phyloP scores from a whole-genome alignment of 2,888 invertebrate species.

The Plebejus anna region DNA sequence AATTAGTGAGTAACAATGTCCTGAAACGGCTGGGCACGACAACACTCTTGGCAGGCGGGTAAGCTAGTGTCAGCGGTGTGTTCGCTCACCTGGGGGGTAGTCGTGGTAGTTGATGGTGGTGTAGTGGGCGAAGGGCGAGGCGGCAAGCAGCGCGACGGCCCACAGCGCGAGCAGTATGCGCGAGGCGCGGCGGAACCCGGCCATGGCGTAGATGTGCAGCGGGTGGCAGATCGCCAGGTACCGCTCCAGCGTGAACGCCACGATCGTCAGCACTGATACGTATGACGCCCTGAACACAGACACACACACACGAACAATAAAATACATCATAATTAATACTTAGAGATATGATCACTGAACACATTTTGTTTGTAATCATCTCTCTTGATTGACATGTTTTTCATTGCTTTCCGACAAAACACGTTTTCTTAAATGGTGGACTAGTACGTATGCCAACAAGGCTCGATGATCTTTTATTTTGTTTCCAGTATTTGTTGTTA shows the following conservation, averaged over 20 bases:
- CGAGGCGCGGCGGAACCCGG: constrained; percentile 89
- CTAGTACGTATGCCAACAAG: too few relatives aligned
- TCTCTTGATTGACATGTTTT: too few relatives aligned
- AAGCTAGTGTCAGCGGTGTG: background rate
- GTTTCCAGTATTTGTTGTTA: too few relatives aligned
- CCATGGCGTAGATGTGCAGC: constrained; percentile 89
- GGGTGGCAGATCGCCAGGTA: constrained; percentile 96
- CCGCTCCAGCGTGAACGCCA: constrained; percentile 94
- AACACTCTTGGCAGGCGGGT: too few relatives aligned
- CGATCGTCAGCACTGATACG: constrained; percentile 94
- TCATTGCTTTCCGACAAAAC: too few relatives aligned
- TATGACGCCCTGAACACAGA: constrained; percentile 87
- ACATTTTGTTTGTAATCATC: too few relatives aligned
- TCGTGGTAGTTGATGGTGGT: constrained; percentile 87
- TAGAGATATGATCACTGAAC: too few relatives aligned
- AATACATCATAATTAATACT: background rate
- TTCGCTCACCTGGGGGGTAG: constrained; percentile 82
- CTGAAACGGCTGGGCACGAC: too few relatives aligned
- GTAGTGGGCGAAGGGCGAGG: constrained; percentile 87
- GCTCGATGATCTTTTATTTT: too few relatives aligned
- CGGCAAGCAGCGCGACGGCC: constrained; percentile 86
- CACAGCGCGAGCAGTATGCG: constrained; percentile 89
- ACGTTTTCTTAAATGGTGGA: too few relatives aligned
- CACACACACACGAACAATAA: background rate
- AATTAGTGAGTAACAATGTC: too few relatives aligned